Percentiles rank a stretch among this genome's conserved stretches.
These are phyloP conservation scores for Ctenicera cuprea DNA, from an alignment of 2,888 invertebrate species.

Conservation along the genomic window DNA sequence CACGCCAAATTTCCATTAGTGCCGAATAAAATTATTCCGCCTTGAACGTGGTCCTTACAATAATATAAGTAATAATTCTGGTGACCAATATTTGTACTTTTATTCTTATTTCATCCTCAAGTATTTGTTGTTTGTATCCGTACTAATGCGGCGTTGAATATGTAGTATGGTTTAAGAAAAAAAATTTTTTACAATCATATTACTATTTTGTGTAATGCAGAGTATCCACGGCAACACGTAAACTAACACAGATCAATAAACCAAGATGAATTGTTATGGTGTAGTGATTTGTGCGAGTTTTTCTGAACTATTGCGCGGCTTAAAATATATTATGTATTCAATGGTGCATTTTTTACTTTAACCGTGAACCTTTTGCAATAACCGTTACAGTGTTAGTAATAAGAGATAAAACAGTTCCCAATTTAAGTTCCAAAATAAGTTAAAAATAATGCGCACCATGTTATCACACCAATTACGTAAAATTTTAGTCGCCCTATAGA, in stretches of 20 bases:
- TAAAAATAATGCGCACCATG: slow-evolving; percentile 67
- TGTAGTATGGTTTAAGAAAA: slow-evolving; percentile 17
- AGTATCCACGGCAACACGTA: not conserved
- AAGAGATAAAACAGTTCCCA: slow-evolving; percentile 28
- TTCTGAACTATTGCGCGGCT: not conserved
- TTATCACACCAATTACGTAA: slow-evolving; percentile 66
- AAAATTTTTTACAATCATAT: slow-evolving; percentile 12
- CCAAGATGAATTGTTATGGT: slow-evolving; percentile 13
- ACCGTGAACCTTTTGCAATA: slow-evolving; percentile 39
- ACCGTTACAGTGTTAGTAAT: slow-evolving; percentile 36
- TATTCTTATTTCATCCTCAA: slow-evolving; percentile 62
- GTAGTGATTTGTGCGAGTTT: slow-evolving; percentile 23
- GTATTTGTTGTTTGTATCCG: slow-evolving; percentile 31
- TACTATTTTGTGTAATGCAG: not conserved
- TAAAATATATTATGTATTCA: slow-evolving; percentile 33
- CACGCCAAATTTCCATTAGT: slow-evolving; percentile 45
- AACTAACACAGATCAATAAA: slow-evolving; percentile 26
- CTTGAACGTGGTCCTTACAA: slow-evolving; percentile 44
- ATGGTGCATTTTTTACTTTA: slow-evolving; percentile 32
- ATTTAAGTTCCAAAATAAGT: slow-evolving; percentile 42
- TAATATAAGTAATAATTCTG: slow-evolving; percentile 54
- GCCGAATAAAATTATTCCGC: slow-evolving; percentile 45
- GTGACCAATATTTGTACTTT: slow-evolving; percentile 61
- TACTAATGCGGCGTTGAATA: slow-evolving; percentile 35
- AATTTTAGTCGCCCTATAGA: slow-evolving; percentile 63